A percentile compares a stretch with the other conserved stretches of the same genome.
Evolutionary conservation across 2,888 invertebrate genomes (phyloP).

Genomic region (Anoplius nigerrimus): DNA sequence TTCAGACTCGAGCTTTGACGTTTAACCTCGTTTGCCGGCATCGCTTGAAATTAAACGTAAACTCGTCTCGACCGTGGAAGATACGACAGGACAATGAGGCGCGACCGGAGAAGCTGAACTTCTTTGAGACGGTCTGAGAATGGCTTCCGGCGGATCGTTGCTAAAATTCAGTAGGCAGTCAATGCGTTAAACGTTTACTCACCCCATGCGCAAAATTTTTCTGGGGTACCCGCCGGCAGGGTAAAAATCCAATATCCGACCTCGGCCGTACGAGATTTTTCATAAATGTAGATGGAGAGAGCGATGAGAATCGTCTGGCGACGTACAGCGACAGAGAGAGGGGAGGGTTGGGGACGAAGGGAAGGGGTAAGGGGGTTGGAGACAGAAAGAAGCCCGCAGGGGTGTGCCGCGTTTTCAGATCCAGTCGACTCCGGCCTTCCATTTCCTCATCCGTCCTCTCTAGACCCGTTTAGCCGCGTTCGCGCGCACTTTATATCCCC

Average conservation of each 20-base stretch:
- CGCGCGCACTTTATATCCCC: constrained; percentile 24
- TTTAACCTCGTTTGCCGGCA: no score
- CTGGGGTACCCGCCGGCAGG: not conserved
- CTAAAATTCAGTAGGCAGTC: no score
- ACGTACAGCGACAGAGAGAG: no score
- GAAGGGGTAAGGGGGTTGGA: constrained; percentile 1
- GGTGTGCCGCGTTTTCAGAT: constrained; percentile 17
- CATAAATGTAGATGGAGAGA: not conserved
- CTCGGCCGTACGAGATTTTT: not conserved
- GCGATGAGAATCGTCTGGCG: constrained; percentile 15
- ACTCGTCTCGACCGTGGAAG: no score
- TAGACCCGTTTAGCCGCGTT: constrained; percentile 21
- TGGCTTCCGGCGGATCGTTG: no score
- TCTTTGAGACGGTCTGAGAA: no score
- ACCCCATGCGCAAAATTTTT: no score
- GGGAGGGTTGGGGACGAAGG: not conserved
- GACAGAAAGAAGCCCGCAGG: not conserved
- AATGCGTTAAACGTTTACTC: no score
- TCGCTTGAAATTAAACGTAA: no score
- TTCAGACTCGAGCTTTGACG: no score
- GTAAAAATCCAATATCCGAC: constrained; percentile 6
- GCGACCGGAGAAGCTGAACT: no score
- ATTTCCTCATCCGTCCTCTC: constrained; percentile 16
- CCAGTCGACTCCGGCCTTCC: constrained; percentile 5
- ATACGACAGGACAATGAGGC: no score